phyloP scores from a whole-genome alignment of 2,113 vertebrate genomes.

The Tor tambroides region DNA sequence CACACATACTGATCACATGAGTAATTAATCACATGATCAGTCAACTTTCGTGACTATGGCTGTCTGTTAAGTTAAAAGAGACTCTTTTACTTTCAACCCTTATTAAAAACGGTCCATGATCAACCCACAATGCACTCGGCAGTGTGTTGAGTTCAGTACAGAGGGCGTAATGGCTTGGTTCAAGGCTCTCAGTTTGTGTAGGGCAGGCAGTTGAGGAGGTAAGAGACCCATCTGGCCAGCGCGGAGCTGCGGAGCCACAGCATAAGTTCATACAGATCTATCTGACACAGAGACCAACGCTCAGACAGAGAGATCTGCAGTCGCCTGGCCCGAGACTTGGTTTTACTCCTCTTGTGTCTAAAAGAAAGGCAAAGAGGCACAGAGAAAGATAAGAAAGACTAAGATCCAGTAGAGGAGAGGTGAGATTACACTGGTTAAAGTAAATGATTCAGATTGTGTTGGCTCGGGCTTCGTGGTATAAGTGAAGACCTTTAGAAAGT shows the following conservation, averaged over 20 bases:
- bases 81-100: neutral
- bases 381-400: neutral
- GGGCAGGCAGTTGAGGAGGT: conserved; percentile 72
- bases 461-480: conserved; percentile 15
- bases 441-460: conserved; percentile 40
- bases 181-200: conserved; percentile 48
- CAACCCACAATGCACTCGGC: neutral
- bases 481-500: conserved; percentile 42
- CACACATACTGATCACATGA: neutral
- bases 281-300: conserved; percentile 81
- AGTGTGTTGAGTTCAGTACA: neutral
- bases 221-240: conserved; percentile 75
- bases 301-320: conserved; percentile 82
- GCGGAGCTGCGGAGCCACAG: conserved; percentile 78
- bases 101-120: neutral
- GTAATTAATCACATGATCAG: neutral
- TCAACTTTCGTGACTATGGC: no score
- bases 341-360: conserved; percentile 85
- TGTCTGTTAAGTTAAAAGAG: neutral
- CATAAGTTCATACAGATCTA: conserved; percentile 82
- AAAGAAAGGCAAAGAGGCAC: conserved; percentile 40
- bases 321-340: conserved; percentile 72
- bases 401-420: neutral
- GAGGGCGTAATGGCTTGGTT: neutral
- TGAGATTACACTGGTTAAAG: conserved; percentile 32